Conservation (phyloP, 2,797 vertebrate species). For the Esox lucius region DNA sequence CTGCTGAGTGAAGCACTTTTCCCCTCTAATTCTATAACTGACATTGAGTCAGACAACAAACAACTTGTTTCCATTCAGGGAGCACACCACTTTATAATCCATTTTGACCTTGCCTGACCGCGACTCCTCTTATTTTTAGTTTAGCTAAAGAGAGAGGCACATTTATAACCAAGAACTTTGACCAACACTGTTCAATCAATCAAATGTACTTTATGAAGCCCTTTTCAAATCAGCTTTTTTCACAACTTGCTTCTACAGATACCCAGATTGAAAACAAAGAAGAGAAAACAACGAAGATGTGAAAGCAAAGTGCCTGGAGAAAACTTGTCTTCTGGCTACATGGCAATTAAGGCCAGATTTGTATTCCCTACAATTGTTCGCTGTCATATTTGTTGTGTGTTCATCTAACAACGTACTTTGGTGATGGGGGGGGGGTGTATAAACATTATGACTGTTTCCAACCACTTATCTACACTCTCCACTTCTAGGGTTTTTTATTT, state of each 20-base stretch:
- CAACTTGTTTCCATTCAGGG: conserved; percentile 66
- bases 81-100: conserved; percentile 66
- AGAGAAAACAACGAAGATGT: too few relatives aligned
- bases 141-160: conserved; percentile 49
- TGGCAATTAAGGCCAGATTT: too few relatives aligned
- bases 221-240: neutral
- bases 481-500: too few relatives aligned
- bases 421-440: too few relatives aligned
- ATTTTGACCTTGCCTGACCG: conserved; percentile 74
- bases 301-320: too few relatives aligned
- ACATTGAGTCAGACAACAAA: conserved; percentile 76
- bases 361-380: too few relatives aligned
- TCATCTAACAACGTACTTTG: too few relatives aligned
- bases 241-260: neutral
- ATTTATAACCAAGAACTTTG: conserved; percentile 26
- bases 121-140: conserved; percentile 73
- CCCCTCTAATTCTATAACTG: conserved; percentile 67
- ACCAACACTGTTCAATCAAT: conserved; percentile 18
- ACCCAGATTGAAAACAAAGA: too few relatives aligned
- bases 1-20: conserved; percentile 75
- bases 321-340: too few relatives aligned
- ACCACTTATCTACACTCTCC: too few relatives aligned
- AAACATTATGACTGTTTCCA: too few relatives aligned
- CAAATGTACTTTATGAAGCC: neutral
- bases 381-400: too few relatives aligned